These are phyloP conservation scores for Myotis lucifugus DNA, from an alignment of 2,113 vertebrate genomes.

Conservation along the genomic window DNA sequence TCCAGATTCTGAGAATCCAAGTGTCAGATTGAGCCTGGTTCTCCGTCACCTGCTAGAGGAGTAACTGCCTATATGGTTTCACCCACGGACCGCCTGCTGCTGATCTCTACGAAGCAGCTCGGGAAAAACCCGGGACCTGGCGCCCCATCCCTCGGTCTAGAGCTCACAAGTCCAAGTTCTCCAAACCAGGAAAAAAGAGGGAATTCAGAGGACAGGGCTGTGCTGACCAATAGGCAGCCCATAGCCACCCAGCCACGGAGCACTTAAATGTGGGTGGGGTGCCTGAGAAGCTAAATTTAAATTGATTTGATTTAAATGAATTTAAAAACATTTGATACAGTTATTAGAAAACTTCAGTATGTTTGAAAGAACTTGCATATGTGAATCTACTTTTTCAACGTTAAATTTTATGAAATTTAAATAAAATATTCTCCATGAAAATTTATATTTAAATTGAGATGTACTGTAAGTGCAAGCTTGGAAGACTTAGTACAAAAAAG, in stretches of 20 bases:
- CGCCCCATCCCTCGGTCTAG: fast-evolving
- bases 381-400: background rate
- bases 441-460: background rate
- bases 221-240: background rate
- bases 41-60: background rate
- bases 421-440: background rate
- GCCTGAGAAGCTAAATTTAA: background rate
- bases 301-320: background rate
- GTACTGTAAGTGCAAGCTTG: background rate
- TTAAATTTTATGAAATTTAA: constrained; percentile 7
- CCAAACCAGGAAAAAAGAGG: background rate
- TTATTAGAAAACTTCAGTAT: background rate
- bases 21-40: background rate
- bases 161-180: background rate
- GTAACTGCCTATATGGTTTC: background rate
- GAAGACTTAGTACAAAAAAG: background rate
- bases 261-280: background rate
- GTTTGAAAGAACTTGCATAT: background rate
- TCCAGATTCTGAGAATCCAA: background rate
- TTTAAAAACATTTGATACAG: background rate
- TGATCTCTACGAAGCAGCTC: background rate
- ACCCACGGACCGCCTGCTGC: background rate
- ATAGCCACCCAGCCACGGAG: fast-evolving
- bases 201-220: background rate
- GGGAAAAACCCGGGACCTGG: background rate